Percentiles rank a stretch among this genome's conserved stretches.
Evolutionary conservation across 2,113 vertebrate species (phyloP).

Genomic region (Oenanthe melanoleuca): DNA sequence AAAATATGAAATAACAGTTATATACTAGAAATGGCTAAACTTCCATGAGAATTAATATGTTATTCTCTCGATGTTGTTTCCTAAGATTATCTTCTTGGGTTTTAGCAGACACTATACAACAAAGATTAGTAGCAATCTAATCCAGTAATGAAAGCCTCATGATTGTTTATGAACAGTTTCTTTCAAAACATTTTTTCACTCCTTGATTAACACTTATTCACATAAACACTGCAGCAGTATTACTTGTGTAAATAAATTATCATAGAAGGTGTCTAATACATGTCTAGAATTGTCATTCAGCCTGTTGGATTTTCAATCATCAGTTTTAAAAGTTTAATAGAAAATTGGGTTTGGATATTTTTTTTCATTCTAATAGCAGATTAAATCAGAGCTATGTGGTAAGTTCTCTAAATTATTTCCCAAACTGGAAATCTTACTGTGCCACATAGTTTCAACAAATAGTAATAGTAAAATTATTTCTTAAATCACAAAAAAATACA

Average conservation of each 20-base stretch:
- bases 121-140: background rate
- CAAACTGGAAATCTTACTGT: background rate
- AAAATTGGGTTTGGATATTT: background rate
- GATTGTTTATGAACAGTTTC: background rate
- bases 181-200: background rate
- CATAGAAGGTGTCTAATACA: background rate
- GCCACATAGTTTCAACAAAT: background rate
- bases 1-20: background rate
- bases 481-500: background rate
- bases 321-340: background rate
- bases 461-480: too few relatives aligned
- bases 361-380: background rate
- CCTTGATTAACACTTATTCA: background rate
- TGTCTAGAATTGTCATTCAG: background rate
- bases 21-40: background rate
- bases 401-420: background rate
- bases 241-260: background rate
- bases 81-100: background rate
- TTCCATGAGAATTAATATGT: background rate
- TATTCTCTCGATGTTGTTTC: background rate
- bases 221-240: background rate
- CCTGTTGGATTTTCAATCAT: background rate
- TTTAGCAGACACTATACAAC: background rate
- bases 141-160: background rate
- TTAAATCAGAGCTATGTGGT: background rate